A percentile compares a stretch with the other conserved stretches of the same genome.
These are phyloP conservation scores for Hylomyscus alleni DNA, from an alignment of 2,797 vertebrate species.

Conservation along the genomic window DNA sequence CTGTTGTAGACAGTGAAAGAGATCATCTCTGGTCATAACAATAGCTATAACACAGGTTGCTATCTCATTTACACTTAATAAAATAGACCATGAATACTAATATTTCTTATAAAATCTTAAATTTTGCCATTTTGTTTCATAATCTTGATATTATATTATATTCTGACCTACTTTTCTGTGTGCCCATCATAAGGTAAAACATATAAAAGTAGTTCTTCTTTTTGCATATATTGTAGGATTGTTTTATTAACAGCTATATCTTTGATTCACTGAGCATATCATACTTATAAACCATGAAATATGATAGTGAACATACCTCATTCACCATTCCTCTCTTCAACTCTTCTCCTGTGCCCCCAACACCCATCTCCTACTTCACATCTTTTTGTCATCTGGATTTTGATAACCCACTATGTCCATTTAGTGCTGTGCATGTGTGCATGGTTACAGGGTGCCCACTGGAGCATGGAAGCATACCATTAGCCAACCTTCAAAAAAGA, in stretches of 20 bases:
- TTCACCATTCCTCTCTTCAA: not conserved
- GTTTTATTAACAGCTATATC: not conserved
- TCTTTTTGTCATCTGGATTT: not conserved
- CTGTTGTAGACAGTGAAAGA: not conserved
- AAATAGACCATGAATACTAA: not conserved
- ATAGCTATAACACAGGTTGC: accelerated
- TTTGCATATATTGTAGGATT: not conserved
- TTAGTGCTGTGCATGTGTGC: not conserved
- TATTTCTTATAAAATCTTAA: not conserved
- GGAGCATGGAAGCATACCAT: not conserved
- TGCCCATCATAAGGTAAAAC: not conserved
- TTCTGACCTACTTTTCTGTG: not conserved
- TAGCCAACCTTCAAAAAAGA: not conserved
- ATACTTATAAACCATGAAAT: not conserved
- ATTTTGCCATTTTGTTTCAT: not conserved
- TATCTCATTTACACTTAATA: not conserved
- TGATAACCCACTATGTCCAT: not conserved
- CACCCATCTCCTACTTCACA: not conserved
- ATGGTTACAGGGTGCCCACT: too few relatives aligned
- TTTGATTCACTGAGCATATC: not conserved
- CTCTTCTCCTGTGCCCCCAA: not conserved
- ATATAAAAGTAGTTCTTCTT: not conserved
- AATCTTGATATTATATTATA: not conserved
- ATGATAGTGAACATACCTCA: not conserved
- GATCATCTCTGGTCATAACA: not conserved